Percentiles rank a stretch among this genome's conserved stretches.
These are phyloP conservation scores for Sitta carolinensis DNA, from an alignment of 2,797 vertebrate species.

Conservation along the genomic window DNA sequence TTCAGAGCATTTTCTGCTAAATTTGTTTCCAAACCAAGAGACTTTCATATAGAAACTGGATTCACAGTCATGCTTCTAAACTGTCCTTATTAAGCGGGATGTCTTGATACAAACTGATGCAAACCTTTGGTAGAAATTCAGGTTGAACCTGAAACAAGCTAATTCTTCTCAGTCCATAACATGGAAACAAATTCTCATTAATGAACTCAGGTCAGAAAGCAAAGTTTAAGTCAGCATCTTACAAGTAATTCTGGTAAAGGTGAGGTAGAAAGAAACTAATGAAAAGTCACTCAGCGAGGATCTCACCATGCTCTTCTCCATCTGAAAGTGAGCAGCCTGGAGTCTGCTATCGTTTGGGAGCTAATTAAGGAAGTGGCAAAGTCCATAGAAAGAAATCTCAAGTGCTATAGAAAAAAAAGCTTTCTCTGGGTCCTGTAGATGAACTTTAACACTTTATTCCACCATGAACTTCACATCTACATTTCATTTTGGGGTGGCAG, in stretches of 20 bases:
- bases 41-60: neutral
- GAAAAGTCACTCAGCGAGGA: neutral
- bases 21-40: neutral
- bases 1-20: neutral
- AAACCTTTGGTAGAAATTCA: neutral
- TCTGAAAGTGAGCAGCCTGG: neutral
- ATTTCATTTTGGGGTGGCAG: neutral
- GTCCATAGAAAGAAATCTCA: neutral
- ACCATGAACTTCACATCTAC: neutral
- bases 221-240: neutral
- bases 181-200: neutral
- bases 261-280: neutral
- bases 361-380: neutral
- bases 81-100: neutral
- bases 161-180: neutral
- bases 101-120: neutral
- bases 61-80: neutral
- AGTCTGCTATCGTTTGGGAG: neutral
- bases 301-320: neutral
- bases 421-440: neutral
- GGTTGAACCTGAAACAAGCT: neutral
- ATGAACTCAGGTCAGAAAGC: neutral
- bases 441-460: neutral
- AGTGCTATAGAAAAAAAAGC: neutral
- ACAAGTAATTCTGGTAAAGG: neutral